Evolutionary conservation across 2,888 invertebrate species (phyloP).

Genomic region (Trimorus sp.): DNA sequence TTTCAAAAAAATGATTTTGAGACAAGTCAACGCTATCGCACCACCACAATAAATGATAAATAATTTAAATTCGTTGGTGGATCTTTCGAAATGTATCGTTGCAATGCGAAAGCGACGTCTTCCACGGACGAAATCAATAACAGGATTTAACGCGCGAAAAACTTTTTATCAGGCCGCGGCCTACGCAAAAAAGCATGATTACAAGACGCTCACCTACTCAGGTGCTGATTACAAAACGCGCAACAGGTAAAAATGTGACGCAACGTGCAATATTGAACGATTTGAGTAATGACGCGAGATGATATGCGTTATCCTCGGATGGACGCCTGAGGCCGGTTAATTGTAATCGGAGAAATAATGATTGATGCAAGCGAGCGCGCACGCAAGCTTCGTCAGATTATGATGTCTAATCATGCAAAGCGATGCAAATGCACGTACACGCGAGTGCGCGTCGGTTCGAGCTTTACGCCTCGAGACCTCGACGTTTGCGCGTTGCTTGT

Average conservation of each 20-base stretch:
- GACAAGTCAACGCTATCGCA: too few species aligned
- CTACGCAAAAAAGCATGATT: constrained; percentile 45
- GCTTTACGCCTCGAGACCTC: constrained; percentile 23
- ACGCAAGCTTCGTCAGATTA: constrained; percentile 54
- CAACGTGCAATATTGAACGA: constrained; percentile 60
- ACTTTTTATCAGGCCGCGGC: constrained; percentile 19
- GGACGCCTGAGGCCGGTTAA: constrained; percentile 53
- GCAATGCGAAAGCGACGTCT: too few species aligned
- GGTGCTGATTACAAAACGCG: constrained; percentile 52
- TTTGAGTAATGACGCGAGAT: constrained; percentile 60
- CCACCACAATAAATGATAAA: too few species aligned
- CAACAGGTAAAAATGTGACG: constrained; percentile 62
- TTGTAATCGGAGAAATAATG: constrained; percentile 57
- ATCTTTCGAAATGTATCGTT: too few species aligned
- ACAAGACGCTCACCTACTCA: constrained; percentile 49
- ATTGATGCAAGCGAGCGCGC: constrained; percentile 53
- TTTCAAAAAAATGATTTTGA: too few species aligned
- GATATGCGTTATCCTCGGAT: constrained; percentile 55
- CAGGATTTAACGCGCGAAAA: background rate
- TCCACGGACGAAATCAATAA: too few species aligned
- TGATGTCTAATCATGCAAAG: constrained; percentile 58
- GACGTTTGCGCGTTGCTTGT: constrained; percentile 40
- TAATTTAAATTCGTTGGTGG: too few species aligned
- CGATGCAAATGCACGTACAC: constrained; percentile 58
- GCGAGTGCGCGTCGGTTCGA: constrained; percentile 31